Conservation (phyloP, 2,113 vertebrate species). For the Silurus asotus region DNA sequence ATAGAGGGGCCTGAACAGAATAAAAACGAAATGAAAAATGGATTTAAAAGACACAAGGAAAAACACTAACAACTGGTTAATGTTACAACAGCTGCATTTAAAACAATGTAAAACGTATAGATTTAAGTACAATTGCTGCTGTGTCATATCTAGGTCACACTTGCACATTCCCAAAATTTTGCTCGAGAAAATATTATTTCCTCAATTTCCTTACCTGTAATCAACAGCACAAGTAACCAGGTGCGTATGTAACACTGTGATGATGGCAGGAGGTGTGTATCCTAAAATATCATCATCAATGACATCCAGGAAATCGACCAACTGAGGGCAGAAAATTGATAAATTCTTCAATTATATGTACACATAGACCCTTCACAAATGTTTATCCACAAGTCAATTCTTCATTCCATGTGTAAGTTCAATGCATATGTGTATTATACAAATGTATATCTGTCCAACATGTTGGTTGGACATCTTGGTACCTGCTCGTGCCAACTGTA, state of each 20-base stretch:
- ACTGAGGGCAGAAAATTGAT: slow-evolving; percentile 61
- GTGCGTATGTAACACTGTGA: slow-evolving; percentile 87
- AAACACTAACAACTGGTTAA: not conserved
- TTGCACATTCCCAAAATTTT: too few species aligned
- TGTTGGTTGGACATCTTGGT: slow-evolving; percentile 2
- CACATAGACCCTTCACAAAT: not conserved
- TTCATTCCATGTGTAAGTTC: not conserved
- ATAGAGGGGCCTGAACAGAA: slow-evolving; percentile 80
- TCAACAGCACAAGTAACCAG: slow-evolving; percentile 86
- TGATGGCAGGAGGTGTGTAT: slow-evolving; percentile 83
- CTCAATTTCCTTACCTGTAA: slow-evolving; percentile 75
- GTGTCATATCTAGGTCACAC: not conserved
- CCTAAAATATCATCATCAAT: slow-evolving; percentile 87
- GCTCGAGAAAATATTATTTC: too few species aligned
- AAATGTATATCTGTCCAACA: not conserved
- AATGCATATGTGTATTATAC: not conserved
- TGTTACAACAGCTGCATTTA: not conserved
- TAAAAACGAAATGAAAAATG: not conserved
- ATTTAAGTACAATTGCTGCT: not conserved
- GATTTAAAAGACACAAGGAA: not conserved
- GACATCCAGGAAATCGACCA: slow-evolving; percentile 87
- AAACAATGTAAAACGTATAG: not conserved
- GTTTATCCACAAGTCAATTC: not conserved
- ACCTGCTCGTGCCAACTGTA: slow-evolving; percentile 94
- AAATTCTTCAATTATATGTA: not conserved